Conservation (phyloP, 2,797 vertebrate species). For the Melanotaenia boesemani region DNA sequence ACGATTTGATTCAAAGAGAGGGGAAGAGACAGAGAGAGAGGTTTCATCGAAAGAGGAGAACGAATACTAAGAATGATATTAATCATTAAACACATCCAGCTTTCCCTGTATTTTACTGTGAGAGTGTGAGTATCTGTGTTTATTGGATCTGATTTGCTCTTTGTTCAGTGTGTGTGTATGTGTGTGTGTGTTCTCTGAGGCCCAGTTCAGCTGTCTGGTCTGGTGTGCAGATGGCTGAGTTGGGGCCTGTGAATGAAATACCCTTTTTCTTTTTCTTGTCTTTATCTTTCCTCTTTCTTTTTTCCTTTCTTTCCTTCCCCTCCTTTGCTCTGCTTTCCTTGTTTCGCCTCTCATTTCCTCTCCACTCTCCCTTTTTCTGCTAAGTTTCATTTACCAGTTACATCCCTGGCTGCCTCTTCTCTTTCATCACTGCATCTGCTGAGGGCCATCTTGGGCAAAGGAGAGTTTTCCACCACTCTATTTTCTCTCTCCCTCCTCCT, state of each 20-base stretch:
- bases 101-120: slow-evolving; percentile 57
- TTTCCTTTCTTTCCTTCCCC: neutral
- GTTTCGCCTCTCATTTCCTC: slow-evolving; percentile 7
- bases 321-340: neutral
- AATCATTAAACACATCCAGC: slow-evolving; percentile 74
- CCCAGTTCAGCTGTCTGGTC: slow-evolving; percentile 80
- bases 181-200: slow-evolving; percentile 68
- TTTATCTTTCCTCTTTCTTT: slow-evolving; percentile 24
- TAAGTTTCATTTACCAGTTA: slow-evolving; percentile 75
- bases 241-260: slow-evolving; percentile 74
- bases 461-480: slow-evolving; percentile 74
- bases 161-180: slow-evolving; percentile 51
- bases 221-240: slow-evolving; percentile 79
- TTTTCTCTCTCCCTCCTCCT: slow-evolving; percentile 73
- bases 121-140: slow-evolving; percentile 58
- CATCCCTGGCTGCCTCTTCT: slow-evolving; percentile 74
- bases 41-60: slow-evolving; percentile 64
- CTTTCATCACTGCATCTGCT: slow-evolving; percentile 79
- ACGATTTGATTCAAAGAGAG: slow-evolving; percentile 64
- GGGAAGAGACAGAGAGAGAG: slow-evolving; percentile 37
- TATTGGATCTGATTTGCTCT: slow-evolving; percentile 71
- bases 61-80: slow-evolving; percentile 70
- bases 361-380: slow-evolving; percentile 39
- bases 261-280: slow-evolving; percentile 42
- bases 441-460: slow-evolving; percentile 78